A percentile compares a stretch with the other conserved stretches of the same genome.
phyloP scores from a whole-genome alignment of 2,888 invertebrate genomes.

The Thera obeliscata region DNA sequence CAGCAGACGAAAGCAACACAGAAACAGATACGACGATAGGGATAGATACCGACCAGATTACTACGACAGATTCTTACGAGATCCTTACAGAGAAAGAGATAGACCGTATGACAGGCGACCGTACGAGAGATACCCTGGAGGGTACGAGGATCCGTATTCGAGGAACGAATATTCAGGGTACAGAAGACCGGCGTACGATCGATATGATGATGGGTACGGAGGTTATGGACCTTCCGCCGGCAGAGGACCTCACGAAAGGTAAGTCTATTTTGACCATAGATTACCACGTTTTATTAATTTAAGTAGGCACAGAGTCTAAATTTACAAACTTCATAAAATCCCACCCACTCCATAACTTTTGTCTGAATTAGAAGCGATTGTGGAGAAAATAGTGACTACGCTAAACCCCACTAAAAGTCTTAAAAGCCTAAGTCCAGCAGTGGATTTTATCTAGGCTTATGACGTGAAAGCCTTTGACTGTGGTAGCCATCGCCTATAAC shows the following conservation, averaged over 20 bases:
- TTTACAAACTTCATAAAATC: too few species aligned
- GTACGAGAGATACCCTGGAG: constrained; percentile 62
- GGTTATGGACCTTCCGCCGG: constrained; percentile 66
- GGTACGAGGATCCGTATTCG: constrained; percentile 47
- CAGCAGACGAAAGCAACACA: constrained; percentile 50
- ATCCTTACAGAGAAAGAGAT: constrained; percentile 68
- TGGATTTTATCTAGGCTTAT: too few species aligned
- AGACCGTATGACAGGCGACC: constrained; percentile 66
- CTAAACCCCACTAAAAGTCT: too few species aligned
- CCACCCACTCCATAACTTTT: too few species aligned
- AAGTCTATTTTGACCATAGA: constrained; percentile 33
- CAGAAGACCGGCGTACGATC: constrained; percentile 62
- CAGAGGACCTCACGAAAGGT: constrained; percentile 81
- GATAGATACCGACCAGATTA: constrained; percentile 76
- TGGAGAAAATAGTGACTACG: too few species aligned
- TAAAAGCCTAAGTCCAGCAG: too few species aligned
- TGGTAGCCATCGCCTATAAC: too few species aligned
- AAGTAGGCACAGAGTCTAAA: too few species aligned
- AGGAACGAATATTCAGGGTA: constrained; percentile 61
- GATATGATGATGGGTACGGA: constrained; percentile 73
- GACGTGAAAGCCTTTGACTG: too few species aligned
- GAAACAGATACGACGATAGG: constrained; percentile 66
- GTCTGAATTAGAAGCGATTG: too few species aligned
- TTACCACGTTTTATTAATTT: too few species aligned
- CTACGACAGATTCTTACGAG: constrained; percentile 73